Base-by-base conservation (phyloP, 2,113 vertebrate species). In the Oreochromis tanganicae region DNA sequence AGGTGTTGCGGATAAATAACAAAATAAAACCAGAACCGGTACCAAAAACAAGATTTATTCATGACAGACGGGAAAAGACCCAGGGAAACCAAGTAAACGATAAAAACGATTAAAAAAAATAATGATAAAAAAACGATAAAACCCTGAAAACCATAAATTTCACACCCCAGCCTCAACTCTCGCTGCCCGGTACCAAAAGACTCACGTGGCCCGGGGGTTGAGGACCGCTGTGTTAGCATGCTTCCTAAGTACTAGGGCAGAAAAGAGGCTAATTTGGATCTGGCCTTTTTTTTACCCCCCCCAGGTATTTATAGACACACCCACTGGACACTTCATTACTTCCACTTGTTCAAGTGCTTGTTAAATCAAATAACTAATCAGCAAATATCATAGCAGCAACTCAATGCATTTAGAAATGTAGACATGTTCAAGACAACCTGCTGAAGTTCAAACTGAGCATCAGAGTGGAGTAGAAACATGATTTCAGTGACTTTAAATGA, bases 281-380 rank as follows among this genome's bases (percentile, higher is more conserved):
- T 63, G 59, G 32, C 29, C 16, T 63, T 63, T 63, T 57, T 1
- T 0, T 0, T n/a, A 4, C 61, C 61, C 2, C 21, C 5, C 38
- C 6, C n/a, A 43, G 66, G 8, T 24, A 43, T 43, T 43, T 46
- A 27, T 43, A 43, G n/a, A 71, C 13, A 24, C n/a, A 71, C 4
- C 36, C 38, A 71, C 66, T 24, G 38, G 66, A 14, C n/a, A 27
- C 66, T 71, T 71, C n/a, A 24, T 68, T 68, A 21, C 4, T 68
- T 68, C 11, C 19, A 68, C 34, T 21, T 68, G 63, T 68, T 68
- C 63, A 68, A 5, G 6, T 68, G 17, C 19, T 68, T 13, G 34
- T 41, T 24, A 68, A 68, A 5, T 7, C 63, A 24, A 68, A 41
- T 41, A 68, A 41, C 36, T 21, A 68, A 68, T 68, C 63, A 41